These are phyloP conservation scores for Drosophila fungiperda DNA, from an alignment of 2,888 invertebrate genomes.

Conservation along the genomic window DNA sequence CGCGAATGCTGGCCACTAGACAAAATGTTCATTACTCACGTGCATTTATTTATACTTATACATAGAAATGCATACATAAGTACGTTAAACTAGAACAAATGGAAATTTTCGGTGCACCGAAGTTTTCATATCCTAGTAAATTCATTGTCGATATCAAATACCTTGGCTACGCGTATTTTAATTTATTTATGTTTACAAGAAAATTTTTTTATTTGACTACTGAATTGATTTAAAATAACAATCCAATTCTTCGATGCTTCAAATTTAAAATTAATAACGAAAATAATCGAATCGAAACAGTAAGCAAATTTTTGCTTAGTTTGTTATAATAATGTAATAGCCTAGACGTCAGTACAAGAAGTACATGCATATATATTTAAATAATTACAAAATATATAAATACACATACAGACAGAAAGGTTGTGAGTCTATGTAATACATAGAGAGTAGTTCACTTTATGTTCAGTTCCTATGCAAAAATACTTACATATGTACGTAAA, in stretches of 20 bases:
- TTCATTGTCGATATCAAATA: not conserved
- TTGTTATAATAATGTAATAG: not conserved
- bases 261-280: not conserved
- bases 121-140: not conserved
- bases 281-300: not conserved
- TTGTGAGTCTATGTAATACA: slow-evolving; percentile 20
- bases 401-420: not conserved
- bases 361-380: slow-evolving; percentile 4
- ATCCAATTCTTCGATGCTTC: not conserved
- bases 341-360: not conserved
- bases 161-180: not conserved
- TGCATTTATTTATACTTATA: slow-evolving; percentile 16
- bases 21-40: slow-evolving; percentile 15
- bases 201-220: not conserved
- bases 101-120: not conserved
- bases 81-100: slow-evolving; percentile 16
- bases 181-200: not conserved
- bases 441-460: slow-evolving; percentile 31
- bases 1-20: slow-evolving; percentile 22
- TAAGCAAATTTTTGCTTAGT: not conserved
- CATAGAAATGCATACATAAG: slow-evolving; percentile 19
- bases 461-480: slow-evolving; percentile 27
- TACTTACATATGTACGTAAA: slow-evolving; percentile 29
- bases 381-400: slow-evolving; percentile 17
- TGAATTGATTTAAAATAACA: not conserved